phyloP scores from a whole-genome alignment of 2,113 vertebrate genomes.

The Fregetta grallaria region DNA sequence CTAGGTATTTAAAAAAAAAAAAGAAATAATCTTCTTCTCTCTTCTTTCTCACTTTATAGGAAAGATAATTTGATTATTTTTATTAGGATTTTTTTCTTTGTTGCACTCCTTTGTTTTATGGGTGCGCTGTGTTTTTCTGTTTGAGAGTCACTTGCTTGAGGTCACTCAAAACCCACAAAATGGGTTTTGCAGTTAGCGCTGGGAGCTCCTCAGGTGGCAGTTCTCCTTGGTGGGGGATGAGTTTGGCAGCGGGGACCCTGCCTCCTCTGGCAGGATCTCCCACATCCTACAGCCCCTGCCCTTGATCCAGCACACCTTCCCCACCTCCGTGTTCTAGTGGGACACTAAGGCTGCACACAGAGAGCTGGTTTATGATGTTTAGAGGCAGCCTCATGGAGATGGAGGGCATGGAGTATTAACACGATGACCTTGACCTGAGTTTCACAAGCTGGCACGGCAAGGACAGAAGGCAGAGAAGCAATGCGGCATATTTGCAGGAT shows the following conservation, averaged over 20 bases:
- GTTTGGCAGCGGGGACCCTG: fast-evolving
- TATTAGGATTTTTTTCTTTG: neutral
- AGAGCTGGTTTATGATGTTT: neutral
- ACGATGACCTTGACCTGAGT: neutral
- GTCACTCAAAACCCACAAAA: too few relatives aligned
- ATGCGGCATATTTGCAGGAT: fast-evolving
- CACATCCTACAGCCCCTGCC: neutral
- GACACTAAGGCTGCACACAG: fast-evolving
- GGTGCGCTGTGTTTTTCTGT: too few relatives aligned
- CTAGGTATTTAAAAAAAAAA: neutral
- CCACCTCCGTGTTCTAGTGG: fast-evolving
- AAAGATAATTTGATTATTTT: neutral
- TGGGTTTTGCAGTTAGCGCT: too few relatives aligned
- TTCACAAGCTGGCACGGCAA: neutral
- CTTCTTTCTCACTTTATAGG: neutral
- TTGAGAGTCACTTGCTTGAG: neutral
- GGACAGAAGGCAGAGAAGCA: neutral
- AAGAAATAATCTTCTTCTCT: neutral
- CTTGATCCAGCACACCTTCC: neutral
- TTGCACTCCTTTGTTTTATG: neutral
- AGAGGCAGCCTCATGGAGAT: neutral
- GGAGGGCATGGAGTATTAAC: too few relatives aligned
- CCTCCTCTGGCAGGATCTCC: neutral
- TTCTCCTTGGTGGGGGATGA: too few relatives aligned
- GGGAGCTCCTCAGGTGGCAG: neutral